Base-by-base conservation (phyloP, 1,140 invertebrate species). In the Idris sp. region DNA sequence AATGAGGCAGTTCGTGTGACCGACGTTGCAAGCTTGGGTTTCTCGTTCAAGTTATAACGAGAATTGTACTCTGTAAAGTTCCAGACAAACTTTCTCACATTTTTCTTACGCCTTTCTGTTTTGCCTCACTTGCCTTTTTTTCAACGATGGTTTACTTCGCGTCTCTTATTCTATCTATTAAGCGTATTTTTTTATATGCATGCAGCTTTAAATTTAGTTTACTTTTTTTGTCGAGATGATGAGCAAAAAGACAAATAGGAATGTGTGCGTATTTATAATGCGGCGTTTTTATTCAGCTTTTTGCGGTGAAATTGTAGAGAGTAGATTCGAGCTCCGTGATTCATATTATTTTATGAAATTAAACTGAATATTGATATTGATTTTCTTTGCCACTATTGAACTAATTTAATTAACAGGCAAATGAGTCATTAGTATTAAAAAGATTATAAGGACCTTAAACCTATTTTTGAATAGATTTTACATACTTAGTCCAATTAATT, bases 11-110 rank as follows among this genome's bases (percentile, higher is more conserved):
- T 61, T 61, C 46, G 44, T 46, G 36, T 26, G 56, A 48, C 49
- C 62, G 54, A 61, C 56, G 65, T 22, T 46, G 9, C 35, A 35
- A 51, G 69, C 40, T 74, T 74, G 61, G 67, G 43, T 67, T 74
- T 61, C 71, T 67, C 54, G 56, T 58, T 40, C 14, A 68, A 74
- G 62, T 74, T 74, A 74, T 74, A 68, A 74, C 71, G 71, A 74
- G 62, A 74, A 68, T 68, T 62, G 71, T 62, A 68, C 56, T 56
- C 62, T 64, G 64, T 68, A 62, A 74, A 64, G 36, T 68, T 58
- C 15, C 25, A 16, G 36, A 14, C 28, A 13, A 74, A 74, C 56
- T 74, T 74, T 68, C 72, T 74, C 72, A 62, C 49, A 68, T 68
- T 74, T 74, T 68, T 48, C 58, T 62, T 53, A 44, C 49, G 62